These are phyloP conservation scores for Diabrotica virgifera DNA, from an alignment of 1,140 invertebrate species.

Conservation along the genomic window DNA sequence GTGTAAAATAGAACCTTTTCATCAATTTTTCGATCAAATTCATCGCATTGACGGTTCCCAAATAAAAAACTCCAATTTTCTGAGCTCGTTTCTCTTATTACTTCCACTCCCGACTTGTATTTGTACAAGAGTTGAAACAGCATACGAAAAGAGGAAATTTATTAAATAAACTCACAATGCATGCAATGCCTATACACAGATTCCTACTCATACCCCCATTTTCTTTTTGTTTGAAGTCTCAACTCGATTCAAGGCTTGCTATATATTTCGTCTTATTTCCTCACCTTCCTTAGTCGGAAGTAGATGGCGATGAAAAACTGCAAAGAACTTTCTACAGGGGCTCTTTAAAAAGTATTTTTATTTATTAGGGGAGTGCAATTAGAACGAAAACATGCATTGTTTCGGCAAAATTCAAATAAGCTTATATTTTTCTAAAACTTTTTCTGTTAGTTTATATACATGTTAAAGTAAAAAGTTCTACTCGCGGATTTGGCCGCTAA, in stretches of 20 bases:
- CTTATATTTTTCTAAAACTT: no score
- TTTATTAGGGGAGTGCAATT: no score
- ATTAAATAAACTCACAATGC: conserved; percentile 3
- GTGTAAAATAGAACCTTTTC: neutral
- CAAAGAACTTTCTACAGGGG: no score
- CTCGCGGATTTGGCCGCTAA: no score
- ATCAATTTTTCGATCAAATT: neutral
- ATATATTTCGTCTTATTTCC: neutral
- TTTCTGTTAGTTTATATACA: no score
- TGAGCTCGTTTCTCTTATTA: conserved; percentile 2
- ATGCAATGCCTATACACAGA: neutral
- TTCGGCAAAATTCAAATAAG: no score
- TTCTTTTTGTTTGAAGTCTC: neutral
- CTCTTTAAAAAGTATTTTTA: no score
- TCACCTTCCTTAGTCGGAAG: neutral
- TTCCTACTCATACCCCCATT: neutral
- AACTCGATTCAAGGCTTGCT: neutral
- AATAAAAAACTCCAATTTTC: neutral
- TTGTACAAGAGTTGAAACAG: neutral
- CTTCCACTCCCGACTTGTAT: neutral
- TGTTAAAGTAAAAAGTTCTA: no score
- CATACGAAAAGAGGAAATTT: neutral
- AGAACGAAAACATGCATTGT: no score
- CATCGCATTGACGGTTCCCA: neutral
- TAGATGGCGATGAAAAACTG: neutral